Evolutionary conservation across 2,113 vertebrate genomes (phyloP).

Genomic region (Peromyscus polionotus): DNA sequence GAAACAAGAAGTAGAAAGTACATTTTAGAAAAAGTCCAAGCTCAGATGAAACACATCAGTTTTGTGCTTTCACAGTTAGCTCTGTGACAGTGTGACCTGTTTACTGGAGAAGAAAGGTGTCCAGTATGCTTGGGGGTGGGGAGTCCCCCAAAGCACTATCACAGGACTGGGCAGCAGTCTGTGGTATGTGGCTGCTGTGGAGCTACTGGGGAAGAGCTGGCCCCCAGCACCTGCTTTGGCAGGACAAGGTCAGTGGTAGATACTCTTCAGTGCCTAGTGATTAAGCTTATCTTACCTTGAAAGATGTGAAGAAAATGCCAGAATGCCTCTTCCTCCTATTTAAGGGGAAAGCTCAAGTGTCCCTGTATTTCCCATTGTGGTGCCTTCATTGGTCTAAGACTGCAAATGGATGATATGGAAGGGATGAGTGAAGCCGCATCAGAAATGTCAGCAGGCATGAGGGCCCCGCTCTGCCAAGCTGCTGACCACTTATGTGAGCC

Average conservation of each 20-base stretch:
- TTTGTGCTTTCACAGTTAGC: not conserved
- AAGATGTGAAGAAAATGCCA: slow-evolving; percentile 26
- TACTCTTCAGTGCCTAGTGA: not conserved
- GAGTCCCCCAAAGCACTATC: not conserved
- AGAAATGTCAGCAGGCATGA: not conserved
- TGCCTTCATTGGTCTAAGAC: not conserved
- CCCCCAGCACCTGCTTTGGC: not conserved
- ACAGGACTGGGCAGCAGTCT: not conserved
- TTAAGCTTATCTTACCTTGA: not conserved
- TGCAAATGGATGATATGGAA: not conserved
- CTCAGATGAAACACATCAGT: slow-evolving; percentile 17
- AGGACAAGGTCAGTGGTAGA: not conserved
- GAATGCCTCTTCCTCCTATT: not conserved
- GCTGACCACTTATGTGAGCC: not conserved
- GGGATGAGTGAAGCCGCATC: not conserved
- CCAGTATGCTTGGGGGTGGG: not conserved
- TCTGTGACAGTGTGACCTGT: not conserved
- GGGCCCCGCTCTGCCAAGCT: not conserved
- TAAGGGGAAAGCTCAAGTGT: not conserved
- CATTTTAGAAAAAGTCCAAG: slow-evolving; percentile 17
- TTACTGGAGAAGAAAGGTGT: not conserved
- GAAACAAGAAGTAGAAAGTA: not conserved
- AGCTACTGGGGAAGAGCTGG: not conserved
- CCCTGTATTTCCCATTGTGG: not conserved
- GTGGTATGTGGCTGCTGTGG: not conserved